Conservation (phyloP, 2,888 invertebrate genomes). For the Pterobdella sp. region DNA sequence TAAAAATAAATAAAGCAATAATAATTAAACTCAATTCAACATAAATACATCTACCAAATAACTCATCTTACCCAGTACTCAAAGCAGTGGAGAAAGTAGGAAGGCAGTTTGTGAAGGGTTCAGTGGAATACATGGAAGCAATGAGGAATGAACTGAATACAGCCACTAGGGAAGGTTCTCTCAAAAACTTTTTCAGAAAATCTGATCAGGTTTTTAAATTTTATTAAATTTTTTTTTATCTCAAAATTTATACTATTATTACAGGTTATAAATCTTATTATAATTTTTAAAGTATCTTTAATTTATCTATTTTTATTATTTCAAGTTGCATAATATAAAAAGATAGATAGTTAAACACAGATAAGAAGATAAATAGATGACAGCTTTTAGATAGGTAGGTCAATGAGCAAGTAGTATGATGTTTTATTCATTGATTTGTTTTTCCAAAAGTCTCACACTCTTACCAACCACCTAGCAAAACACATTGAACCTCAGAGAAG, state of each 20-base stretch:
- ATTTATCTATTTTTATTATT: background rate
- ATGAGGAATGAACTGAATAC: constrained; percentile 42
- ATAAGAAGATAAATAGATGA: too few relatives aligned
- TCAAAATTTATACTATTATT: background rate
- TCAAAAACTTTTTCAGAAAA: constrained; percentile 17
- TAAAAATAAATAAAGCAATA: too few relatives aligned
- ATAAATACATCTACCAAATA: background rate
- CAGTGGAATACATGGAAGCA: constrained; percentile 42
- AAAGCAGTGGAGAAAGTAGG: constrained; percentile 69
- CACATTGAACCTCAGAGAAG: constrained; percentile 37
- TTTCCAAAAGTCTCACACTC: background rate
- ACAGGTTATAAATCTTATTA: background rate
- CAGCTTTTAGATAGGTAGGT: too few relatives aligned
- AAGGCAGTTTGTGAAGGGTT: constrained; percentile 44
- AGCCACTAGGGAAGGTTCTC: constrained; percentile 19
- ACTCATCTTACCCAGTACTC: constrained; percentile 54
- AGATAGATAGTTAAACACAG: too few relatives aligned
- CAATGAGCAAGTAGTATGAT: too few relatives aligned
- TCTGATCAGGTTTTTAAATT: background rate
- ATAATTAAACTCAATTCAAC: background rate
- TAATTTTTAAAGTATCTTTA: background rate
- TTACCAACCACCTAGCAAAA: background rate
- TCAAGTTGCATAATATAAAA: background rate
- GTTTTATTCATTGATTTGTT: too few relatives aligned
- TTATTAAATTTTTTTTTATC: background rate